Evolutionary conservation across 1,140 invertebrate species (phyloP).

Genomic region (Apis mellifera): DNA sequence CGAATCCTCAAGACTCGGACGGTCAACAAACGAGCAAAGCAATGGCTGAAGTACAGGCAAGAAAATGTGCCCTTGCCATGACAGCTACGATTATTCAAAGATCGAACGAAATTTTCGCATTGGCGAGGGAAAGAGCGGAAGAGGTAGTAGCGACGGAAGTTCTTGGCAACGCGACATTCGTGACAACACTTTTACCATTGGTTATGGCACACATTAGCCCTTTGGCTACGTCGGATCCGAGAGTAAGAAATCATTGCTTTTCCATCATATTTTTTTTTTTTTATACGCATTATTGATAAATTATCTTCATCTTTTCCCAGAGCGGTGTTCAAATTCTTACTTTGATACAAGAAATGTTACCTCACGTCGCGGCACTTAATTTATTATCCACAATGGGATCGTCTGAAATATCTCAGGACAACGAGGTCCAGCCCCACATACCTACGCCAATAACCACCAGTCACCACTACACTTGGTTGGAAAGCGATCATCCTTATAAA

Average conservation of each 20-base stretch:
- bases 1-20: slow-evolving; percentile 83
- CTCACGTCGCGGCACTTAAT: slow-evolving; percentile 93
- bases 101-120: slow-evolving; percentile 87
- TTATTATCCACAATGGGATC: slow-evolving; percentile 81
- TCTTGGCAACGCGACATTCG: slow-evolving; percentile 84
- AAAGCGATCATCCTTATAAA: slow-evolving; percentile 98
- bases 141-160: slow-evolving; percentile 82
- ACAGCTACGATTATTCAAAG: slow-evolving; percentile 88
- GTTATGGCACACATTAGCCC: slow-evolving; percentile 91
- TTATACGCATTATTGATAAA: not conserved
- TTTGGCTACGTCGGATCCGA: slow-evolving; percentile 90
- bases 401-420: slow-evolving; percentile 78
- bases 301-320: slow-evolving; percentile 78
- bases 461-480: slow-evolving; percentile 94
- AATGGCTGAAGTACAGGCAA: slow-evolving; percentile 87
- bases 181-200: slow-evolving; percentile 89
- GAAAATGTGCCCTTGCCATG: slow-evolving; percentile 87
- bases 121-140: slow-evolving; percentile 86
- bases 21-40: slow-evolving; percentile 85
- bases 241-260: slow-evolving; percentile 82
- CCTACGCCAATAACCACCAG: slow-evolving; percentile 85
- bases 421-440: slow-evolving; percentile 70
- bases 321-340: slow-evolving; percentile 95
- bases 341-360: slow-evolving; percentile 94
- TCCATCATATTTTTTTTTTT: not conserved